A percentile compares a stretch with the other conserved stretches of the same genome.
phyloP scores from a whole-genome alignment of 2,888 invertebrate species.

The Axea sp. region DNA sequence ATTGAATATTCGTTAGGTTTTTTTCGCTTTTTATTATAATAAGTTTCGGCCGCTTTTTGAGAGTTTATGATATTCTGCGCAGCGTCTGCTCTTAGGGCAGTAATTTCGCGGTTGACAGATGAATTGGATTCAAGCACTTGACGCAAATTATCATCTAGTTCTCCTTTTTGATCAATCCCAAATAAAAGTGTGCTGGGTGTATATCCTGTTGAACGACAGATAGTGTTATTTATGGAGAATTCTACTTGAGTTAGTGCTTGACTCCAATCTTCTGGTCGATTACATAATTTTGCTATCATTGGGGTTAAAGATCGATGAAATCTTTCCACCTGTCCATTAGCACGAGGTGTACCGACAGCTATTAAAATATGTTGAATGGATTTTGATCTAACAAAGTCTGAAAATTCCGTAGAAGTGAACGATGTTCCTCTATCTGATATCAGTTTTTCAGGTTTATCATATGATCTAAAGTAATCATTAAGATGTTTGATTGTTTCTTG shows the following conservation, averaged over 20 bases:
- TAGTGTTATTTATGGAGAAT: constrained; percentile 3
- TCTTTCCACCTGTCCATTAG: constrained; percentile 68
- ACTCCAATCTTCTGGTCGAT: background rate
- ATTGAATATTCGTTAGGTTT: background rate
- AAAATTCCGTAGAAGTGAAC: constrained; percentile 67
- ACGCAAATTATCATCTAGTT: constrained; percentile 3
- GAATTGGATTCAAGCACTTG: background rate
- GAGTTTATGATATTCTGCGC: too few relatives aligned
- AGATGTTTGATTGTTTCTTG: constrained; percentile 62
- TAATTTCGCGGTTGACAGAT: background rate
- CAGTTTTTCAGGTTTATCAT: constrained; percentile 62
- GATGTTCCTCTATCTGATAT: constrained; percentile 67
- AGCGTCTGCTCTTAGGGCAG: too few relatives aligned
- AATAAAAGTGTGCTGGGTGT: constrained; percentile 22
- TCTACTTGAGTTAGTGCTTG: background rate
- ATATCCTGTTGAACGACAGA: constrained; percentile 2
- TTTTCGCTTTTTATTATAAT: background rate
- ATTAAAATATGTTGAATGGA: constrained; percentile 63
- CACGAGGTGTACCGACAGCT: constrained; percentile 66
- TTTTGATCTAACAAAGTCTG: constrained; percentile 56
- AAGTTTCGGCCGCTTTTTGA: background rate
- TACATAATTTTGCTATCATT: constrained; percentile 62
- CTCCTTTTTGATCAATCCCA: background rate
- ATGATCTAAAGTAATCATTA: constrained; percentile 54
- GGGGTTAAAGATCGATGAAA: constrained; percentile 51